Evolutionary conservation across 2,888 invertebrate species (phyloP).

Genomic region (Diachrysia chrysitis): DNA sequence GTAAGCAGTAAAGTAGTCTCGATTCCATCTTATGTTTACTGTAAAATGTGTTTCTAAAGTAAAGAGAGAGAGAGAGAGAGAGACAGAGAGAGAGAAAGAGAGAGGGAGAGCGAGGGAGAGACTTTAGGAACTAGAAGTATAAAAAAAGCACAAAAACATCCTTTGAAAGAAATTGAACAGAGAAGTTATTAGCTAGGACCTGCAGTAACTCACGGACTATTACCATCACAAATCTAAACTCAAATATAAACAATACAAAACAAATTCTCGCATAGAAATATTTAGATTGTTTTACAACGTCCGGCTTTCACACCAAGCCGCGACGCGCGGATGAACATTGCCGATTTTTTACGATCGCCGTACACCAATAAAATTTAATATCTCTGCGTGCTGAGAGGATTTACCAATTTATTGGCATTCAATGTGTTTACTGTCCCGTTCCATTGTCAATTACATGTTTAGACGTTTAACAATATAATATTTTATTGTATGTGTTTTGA

Average conservation of each 20-base stretch:
- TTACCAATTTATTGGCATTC: constrained; percentile 65
- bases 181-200: neutral
- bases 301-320: constrained; percentile 41
- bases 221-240: constrained; percentile 9
- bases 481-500: neutral
- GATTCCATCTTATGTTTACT: no score
- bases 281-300: constrained; percentile 43
- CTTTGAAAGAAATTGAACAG: no score
- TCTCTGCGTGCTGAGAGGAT: constrained; percentile 62
- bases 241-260: constrained; percentile 30
- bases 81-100: no score
- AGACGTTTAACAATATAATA: constrained; percentile 7
- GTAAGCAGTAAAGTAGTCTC: no score
- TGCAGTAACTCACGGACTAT: neutral
- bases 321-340: constrained; percentile 57
- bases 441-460: constrained; percentile 58
- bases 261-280: constrained; percentile 33
- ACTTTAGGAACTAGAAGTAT: no score
- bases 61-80: no score
- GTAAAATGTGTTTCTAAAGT: no score
- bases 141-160: no score
- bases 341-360: constrained; percentile 68
- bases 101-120: no score
- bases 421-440: constrained; percentile 64
- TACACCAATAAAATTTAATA: constrained; percentile 72